phyloP scores from a whole-genome alignment of 92 coral and sea anemone genomes.

The Umimayanthus chanpuru region DNA sequence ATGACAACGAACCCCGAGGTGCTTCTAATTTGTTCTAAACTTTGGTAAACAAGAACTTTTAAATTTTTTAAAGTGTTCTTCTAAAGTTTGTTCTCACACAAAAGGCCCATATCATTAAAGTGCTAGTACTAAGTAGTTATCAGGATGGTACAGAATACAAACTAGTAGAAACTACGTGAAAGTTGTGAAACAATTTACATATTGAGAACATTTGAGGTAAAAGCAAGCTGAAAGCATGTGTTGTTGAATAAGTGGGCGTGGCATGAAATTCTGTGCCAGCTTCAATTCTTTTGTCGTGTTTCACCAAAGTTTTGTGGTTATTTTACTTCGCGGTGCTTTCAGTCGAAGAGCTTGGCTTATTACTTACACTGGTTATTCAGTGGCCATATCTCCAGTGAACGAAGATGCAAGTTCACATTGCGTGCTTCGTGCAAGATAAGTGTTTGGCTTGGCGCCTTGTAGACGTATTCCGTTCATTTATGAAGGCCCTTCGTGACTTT shows the following conservation, averaged over 20 bases:
- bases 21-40: no score
- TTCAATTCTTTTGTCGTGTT: background rate
- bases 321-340: background rate
- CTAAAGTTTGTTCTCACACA: background rate
- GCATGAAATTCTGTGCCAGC: background rate
- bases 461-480: background rate
- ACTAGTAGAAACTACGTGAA: background rate
- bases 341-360: background rate
- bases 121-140: background rate
- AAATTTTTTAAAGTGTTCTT: no score
- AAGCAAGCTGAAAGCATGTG: background rate
- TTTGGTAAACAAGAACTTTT: no score
- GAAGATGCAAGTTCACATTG: background rate
- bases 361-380: background rate
- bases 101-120: no score
- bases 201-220: background rate
- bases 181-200: background rate
- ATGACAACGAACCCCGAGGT: no score
- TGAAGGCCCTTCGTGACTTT: background rate
- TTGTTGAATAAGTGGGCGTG: background rate
- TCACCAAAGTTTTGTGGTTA: background rate
- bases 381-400: background rate
- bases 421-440: background rate
- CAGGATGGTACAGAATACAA: background rate
- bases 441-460: constrained; percentile 6